Conservation (phyloP, 2,797 vertebrate species). For the Coluber constrictor region DNA sequence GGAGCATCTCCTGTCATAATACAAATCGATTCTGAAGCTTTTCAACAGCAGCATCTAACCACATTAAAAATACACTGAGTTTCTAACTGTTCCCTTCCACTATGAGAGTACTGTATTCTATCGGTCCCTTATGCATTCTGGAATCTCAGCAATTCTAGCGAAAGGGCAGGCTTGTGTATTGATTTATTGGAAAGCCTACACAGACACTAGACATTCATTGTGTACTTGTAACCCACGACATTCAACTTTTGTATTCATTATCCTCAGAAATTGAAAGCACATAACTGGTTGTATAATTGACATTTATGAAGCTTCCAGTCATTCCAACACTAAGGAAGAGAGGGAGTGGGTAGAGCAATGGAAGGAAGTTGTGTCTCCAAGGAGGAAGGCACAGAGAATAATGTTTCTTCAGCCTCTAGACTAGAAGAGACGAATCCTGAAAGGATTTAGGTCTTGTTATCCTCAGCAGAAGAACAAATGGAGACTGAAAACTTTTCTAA, state of each 20-base stretch:
- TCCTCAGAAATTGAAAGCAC: not conserved
- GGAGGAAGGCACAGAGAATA: not conserved
- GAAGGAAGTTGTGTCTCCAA: not conserved
- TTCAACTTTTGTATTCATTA: not conserved
- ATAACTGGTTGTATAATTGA: not conserved
- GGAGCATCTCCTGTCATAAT: not conserved
- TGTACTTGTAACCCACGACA: not conserved
- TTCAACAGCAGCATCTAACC: not conserved
- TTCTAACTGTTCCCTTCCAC: not conserved
- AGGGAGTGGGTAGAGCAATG: not conserved
- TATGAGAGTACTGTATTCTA: not conserved
- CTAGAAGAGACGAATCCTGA: not conserved
- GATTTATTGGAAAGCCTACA: not conserved
- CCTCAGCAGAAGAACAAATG: not conserved
- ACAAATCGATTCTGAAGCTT: not conserved
- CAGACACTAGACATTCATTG: not conserved
- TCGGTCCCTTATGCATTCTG: not conserved
- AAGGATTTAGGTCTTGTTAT: not conserved
- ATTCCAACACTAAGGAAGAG: not conserved
- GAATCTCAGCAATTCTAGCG: not conserved
- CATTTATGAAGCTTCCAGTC: not conserved
- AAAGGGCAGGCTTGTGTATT: not conserved
- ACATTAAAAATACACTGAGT: not conserved
- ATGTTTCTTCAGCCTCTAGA: not conserved
- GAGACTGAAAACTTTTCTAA: not conserved